Evolutionary conservation across 2,888 invertebrate genomes (phyloP).

Genomic region (Pseudanteris insignis): DNA sequence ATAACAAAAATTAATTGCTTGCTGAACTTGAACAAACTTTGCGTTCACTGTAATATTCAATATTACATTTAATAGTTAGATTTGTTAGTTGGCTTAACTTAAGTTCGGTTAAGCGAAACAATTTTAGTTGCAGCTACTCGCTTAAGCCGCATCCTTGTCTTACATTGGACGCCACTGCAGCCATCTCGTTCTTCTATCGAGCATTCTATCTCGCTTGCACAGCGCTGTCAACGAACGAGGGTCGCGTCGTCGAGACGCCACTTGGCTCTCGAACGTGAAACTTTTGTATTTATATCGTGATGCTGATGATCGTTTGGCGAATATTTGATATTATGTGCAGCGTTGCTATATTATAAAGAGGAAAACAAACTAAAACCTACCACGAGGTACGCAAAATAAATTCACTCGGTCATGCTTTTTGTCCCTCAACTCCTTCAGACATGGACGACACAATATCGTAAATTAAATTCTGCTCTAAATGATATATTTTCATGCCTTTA

Average conservation of each 20-base stretch:
- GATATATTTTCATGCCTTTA: too few relatives aligned
- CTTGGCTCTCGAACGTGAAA: conserved; percentile 36
- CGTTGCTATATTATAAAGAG: conserved; percentile 25
- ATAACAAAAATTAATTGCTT: conserved; percentile 5
- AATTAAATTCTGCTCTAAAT: too few relatives aligned
- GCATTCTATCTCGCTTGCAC: conserved; percentile 8
- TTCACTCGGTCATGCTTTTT: too few relatives aligned
- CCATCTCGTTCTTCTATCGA: not conserved
- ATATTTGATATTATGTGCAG: conserved; percentile 33
- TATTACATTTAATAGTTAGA: conserved; percentile 11
- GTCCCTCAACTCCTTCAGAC: too few relatives aligned
- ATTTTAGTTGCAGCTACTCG: too few relatives aligned
- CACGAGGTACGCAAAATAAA: too few relatives aligned
- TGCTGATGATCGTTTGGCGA: conserved; percentile 40
- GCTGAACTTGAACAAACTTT: conserved; percentile 4
- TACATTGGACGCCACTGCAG: too few relatives aligned
- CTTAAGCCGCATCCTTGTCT: too few relatives aligned
- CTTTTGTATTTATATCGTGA: conserved; percentile 45
- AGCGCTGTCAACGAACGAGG: conserved; percentile 30
- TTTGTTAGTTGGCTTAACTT: too few relatives aligned
- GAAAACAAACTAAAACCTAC: conserved; percentile 20
- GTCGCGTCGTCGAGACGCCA: conserved; percentile 45
- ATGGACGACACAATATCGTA: too few relatives aligned
- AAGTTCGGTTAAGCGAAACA: not conserved
- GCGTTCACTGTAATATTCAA: conserved; percentile 17